phyloP scores from a whole-genome alignment of 2,113 vertebrate genomes.

The Corythaixoides concolor region DNA sequence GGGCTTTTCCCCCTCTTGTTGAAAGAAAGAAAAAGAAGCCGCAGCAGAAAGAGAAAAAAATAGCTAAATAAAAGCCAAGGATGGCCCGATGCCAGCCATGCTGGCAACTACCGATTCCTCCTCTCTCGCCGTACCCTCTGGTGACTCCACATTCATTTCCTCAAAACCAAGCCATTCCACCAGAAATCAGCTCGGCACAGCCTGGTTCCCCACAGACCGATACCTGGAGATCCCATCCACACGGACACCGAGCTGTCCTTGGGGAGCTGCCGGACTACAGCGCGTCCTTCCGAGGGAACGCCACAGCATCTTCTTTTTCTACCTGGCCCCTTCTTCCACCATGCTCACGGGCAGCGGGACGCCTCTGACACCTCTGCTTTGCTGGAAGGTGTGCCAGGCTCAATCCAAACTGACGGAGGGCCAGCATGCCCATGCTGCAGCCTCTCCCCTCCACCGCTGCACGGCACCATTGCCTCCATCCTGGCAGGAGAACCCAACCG shows the following conservation, averaged over 20 bases:
- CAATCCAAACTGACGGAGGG: rapidly evolving
- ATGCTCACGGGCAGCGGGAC: rapidly evolving
- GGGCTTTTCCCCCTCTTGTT: not conserved
- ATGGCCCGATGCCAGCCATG: not conserved
- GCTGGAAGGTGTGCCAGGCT: not conserved
- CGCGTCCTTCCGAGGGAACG: not conserved
- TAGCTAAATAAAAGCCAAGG: not conserved
- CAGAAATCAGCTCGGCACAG: rapidly evolving
- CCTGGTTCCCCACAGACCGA: not conserved
- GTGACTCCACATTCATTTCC: not conserved
- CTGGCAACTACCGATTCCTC: not conserved
- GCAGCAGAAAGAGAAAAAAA: not conserved
- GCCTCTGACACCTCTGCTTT: not conserved
- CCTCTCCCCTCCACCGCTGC: not conserved
- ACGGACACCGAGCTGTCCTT: rapidly evolving
- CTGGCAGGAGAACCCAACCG: too few relatives aligned
- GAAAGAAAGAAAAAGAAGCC: not conserved
- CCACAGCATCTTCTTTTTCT: not conserved
- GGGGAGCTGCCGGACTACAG: not conserved
- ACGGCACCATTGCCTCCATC: rapidly evolving
- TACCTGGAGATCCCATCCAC: not conserved
- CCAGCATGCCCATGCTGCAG: not conserved
- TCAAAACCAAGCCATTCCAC: not conserved
- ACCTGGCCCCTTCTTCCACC: not conserved
- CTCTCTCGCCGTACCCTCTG: not conserved